phyloP scores from a whole-genome alignment of 2,888 invertebrate species.

The Protula sp. region DNA sequence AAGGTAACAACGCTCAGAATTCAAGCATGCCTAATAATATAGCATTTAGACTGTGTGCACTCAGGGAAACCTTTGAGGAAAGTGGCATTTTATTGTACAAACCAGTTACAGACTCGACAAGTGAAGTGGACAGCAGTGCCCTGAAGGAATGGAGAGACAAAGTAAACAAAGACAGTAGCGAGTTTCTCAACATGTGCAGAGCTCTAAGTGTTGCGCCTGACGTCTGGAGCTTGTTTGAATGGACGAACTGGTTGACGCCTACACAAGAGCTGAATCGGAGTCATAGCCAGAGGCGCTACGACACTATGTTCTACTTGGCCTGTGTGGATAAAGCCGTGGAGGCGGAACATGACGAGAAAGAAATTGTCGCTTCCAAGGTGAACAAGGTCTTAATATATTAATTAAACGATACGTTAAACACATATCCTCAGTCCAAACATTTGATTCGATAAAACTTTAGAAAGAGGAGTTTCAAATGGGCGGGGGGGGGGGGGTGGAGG shows the following conservation, averaged over 20 bases:
- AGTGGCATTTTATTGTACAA: slow-evolving; percentile 62
- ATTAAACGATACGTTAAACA: no score
- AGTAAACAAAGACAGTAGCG: slow-evolving; percentile 62
- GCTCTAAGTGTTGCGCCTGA: slow-evolving; percentile 70
- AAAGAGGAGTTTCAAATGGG: no score
- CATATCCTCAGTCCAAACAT: no score
- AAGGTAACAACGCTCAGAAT: neutral
- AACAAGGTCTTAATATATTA: no score
- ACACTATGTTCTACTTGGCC: slow-evolving; percentile 14
- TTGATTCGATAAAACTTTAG: no score
- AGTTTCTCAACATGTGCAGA: slow-evolving; percentile 68
- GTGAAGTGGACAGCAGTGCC: neutral
- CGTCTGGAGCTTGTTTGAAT: slow-evolving; percentile 71
- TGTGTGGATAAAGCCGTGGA: neutral
- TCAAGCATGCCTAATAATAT: slow-evolving; percentile 58
- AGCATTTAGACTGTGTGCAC: slow-evolving; percentile 74
- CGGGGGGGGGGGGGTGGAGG: no score
- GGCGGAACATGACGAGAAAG: slow-evolving; percentile 5
- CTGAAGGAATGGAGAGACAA: slow-evolving; percentile 20
- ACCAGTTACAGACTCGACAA: neutral
- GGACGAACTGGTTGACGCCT: slow-evolving; percentile 81
- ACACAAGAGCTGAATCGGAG: slow-evolving; percentile 5
- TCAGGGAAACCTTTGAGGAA: slow-evolving; percentile 87
- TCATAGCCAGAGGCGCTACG: slow-evolving; percentile 9
- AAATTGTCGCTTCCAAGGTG: slow-evolving; percentile 12